Conservation (phyloP, 2,888 invertebrate genomes). For the Busseola fusca region DNA sequence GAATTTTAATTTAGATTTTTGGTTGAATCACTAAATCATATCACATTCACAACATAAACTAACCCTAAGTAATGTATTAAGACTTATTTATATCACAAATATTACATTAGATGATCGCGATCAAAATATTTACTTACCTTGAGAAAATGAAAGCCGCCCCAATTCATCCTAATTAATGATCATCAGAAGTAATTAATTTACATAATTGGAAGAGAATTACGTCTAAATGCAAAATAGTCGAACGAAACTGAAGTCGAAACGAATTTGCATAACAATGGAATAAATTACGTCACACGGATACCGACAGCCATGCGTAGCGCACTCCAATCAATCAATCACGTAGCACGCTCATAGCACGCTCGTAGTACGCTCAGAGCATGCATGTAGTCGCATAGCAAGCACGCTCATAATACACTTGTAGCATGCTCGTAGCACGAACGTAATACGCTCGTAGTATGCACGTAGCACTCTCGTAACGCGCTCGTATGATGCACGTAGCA, state of each 20-base stretch:
- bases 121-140: conserved; percentile 41
- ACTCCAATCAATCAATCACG: no score
- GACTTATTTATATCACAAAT: conserved; percentile 20
- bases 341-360: conserved; percentile 3
- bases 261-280: conserved; percentile 72
- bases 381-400: no score
- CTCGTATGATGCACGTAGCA: not conserved
- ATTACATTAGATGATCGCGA: conserved; percentile 21
- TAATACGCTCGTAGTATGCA: not conserved
- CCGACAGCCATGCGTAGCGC: conserved; percentile 8
- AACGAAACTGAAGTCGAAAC: conserved; percentile 69
- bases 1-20: not conserved
- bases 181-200: conserved; percentile 77
- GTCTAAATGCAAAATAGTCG: conserved; percentile 74
- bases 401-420: no score
- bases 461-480: conserved; percentile 10
- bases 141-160: conserved; percentile 55
- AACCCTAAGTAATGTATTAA: not conserved
- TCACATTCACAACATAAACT: not conserved
- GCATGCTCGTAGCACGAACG: no score
- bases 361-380: not conserved
- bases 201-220: conserved; percentile 77
- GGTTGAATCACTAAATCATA: not conserved
- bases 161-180: conserved; percentile 72
- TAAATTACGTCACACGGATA: conserved; percentile 59